These are phyloP conservation scores for Pollicipes pollicipes DNA, from an alignment of 1,140 invertebrate species.

Conservation along the genomic window DNA sequence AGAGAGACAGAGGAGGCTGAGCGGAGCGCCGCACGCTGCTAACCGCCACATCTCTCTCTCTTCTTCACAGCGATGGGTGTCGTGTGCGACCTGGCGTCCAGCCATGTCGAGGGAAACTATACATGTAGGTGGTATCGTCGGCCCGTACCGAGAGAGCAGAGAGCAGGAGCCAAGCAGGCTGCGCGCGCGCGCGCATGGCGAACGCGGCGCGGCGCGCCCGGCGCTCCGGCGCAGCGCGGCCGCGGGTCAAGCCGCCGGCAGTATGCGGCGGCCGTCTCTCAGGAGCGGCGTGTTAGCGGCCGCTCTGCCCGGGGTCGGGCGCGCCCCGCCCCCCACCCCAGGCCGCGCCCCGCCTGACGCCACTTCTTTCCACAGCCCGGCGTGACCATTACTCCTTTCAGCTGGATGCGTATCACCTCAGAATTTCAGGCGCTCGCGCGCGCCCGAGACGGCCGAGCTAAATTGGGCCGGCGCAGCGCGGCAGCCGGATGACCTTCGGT, in stretches of 20 bases:
- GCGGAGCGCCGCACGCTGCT: background rate
- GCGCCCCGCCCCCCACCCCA: background rate
- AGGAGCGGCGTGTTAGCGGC: too few relatives aligned
- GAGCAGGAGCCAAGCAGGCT: slow-evolving; percentile 8
- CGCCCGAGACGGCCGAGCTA: background rate
- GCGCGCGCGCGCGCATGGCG: background rate
- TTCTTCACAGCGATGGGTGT: slow-evolving; percentile 56
- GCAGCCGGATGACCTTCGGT: too few relatives aligned
- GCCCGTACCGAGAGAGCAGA: background rate
- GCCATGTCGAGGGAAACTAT: slow-evolving; percentile 67
- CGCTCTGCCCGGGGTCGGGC: too few relatives aligned
- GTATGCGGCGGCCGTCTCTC: too few relatives aligned
- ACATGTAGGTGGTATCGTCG: slow-evolving; percentile 51
- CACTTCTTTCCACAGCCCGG: background rate
- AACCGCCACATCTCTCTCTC: slow-evolving; percentile 23
- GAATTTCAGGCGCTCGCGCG: background rate
- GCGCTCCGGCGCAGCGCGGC: too few relatives aligned
- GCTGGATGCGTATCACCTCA: background rate
- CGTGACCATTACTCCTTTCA: background rate
- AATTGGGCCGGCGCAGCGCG: too few relatives aligned
- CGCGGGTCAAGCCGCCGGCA: too few relatives aligned
- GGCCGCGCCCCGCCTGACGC: background rate
- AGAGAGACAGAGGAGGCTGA: background rate
- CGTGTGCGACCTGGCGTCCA: slow-evolving; percentile 57
- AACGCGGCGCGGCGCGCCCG: background rate